These are phyloP conservation scores for Corythornis madagascariensis DNA, from an alignment of 2,113 vertebrate genomes.

Conservation along the genomic window DNA sequence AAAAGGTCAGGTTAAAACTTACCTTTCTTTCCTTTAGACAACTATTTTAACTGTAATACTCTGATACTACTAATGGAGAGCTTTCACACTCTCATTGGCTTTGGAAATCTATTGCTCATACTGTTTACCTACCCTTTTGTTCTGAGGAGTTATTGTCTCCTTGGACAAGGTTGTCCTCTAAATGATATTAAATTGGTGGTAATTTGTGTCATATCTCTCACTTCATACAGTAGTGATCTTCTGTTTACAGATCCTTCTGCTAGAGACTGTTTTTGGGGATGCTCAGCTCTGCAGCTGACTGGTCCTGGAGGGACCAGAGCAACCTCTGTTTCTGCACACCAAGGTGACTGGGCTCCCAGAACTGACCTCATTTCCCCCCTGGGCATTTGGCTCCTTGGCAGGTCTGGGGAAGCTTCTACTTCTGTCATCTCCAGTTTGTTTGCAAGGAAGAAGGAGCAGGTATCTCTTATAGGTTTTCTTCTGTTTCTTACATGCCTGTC, in stretches of 20 bases:
- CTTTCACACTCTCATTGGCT: background rate
- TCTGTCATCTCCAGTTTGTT: background rate
- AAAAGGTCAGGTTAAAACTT: background rate
- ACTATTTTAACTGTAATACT: background rate
- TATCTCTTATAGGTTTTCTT: background rate
- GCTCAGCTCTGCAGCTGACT: background rate
- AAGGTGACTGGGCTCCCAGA: fast-evolving
- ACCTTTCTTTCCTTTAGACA: background rate
- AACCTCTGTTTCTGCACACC: fast-evolving
- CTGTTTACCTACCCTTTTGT: conserved; percentile 32
- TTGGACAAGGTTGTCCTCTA: conserved; percentile 52
- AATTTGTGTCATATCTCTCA: conserved; percentile 12
- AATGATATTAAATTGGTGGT: conserved; percentile 36
- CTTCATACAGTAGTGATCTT: background rate
- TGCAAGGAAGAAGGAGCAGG: background rate
- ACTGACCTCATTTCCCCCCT: background rate
- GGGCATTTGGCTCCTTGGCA: background rate
- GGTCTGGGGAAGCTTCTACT: background rate
- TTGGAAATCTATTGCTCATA: conserved; percentile 16
- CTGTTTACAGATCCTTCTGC: background rate
- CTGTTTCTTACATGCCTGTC: background rate
- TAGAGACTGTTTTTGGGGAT: background rate
- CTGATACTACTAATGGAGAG: background rate
- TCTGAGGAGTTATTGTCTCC: conserved; percentile 16
- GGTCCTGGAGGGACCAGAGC: background rate